Base-by-base conservation (phyloP, 2,797 vertebrate species). In the Kryptopterus vitreolus region DNA sequence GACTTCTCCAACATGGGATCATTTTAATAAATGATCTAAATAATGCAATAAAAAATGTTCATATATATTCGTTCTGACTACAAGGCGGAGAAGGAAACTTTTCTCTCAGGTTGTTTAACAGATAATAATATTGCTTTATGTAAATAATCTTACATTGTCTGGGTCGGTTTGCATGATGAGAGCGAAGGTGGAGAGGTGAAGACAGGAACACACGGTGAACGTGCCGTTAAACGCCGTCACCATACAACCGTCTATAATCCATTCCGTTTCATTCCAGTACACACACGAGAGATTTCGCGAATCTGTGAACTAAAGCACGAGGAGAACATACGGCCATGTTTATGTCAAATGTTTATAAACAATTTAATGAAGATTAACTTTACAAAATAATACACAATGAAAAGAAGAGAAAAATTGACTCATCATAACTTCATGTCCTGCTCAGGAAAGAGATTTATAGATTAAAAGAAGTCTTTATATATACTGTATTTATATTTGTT, bases 151-250 rank as follows among this genome's bases (percentile, higher is more conserved):
- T 50, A 61, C 73, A 18, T 61, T 18, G 0, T 2, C 10, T 20
- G 72, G 55, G 12, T 63, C 80, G 2, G 87, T 89, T 85, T 91
- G 90, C 83, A 92, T 76, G 82, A 93, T 91, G 65, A 93, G 86
- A 69, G 92, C 90, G 10, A 92, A 92, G 3, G 91, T 92, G 24
- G 92, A 92, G 16, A 92, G 89, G 46, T 92, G 92, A 81, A 82
- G 83, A 85, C 91, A 78, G 12, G 77, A 59, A 65, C 77, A 78
- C 11, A 35, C n/a, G 0, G 52, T 46, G 38, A 31, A 1, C 91
- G 85, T 91, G 68, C 87, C 87, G 80, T 85, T 52, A 0, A 86
- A 57, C 77, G n/a, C 73, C 1, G 78, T 66, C 3, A 87, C 59
- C 65, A 63, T 86, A 46, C 92, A 93, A 33, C 91, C 92, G 0